phyloP scores from a whole-genome alignment of 1,140 invertebrate species.

The Zaprionus africanus region DNA sequence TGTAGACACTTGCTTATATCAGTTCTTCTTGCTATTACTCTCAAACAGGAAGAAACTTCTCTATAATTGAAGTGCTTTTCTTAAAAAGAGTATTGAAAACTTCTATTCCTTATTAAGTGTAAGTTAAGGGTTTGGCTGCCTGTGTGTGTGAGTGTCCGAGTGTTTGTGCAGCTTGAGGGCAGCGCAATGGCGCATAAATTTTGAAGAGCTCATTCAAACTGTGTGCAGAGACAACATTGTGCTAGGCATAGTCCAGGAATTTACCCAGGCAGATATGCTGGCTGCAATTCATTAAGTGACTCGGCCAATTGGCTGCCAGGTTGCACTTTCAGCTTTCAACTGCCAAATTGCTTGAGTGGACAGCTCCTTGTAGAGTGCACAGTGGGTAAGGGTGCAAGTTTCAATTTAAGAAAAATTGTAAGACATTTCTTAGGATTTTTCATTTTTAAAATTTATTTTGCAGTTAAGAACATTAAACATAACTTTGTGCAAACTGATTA shows the following conservation, averaged over 20 bases:
- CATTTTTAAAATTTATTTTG: too few relatives aligned
- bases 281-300: constrained; percentile 72
- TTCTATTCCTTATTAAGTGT: constrained; percentile 20
- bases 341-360: constrained; percentile 55
- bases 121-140: background rate
- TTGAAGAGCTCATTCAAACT: constrained; percentile 19
- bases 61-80: background rate
- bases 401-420: too few relatives aligned
- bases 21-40: too few relatives aligned
- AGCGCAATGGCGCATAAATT: constrained; percentile 28
- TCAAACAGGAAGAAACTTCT: background rate
- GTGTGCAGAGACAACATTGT: constrained; percentile 41
- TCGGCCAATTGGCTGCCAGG: constrained; percentile 66
- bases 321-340: constrained; percentile 21
- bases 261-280: constrained; percentile 43
- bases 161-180: constrained; percentile 19
- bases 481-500: too few relatives aligned
- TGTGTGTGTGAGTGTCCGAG: constrained; percentile 25
- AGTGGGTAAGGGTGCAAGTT: background rate
- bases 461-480: too few relatives aligned
- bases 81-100: constrained; percentile 40
- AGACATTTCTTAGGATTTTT: too few relatives aligned
- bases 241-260: background rate
- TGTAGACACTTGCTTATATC: too few relatives aligned
- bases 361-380: constrained; percentile 29